Base-by-base conservation (phyloP, 2,113 vertebrate genomes). In the Alethe diademata region DNA sequence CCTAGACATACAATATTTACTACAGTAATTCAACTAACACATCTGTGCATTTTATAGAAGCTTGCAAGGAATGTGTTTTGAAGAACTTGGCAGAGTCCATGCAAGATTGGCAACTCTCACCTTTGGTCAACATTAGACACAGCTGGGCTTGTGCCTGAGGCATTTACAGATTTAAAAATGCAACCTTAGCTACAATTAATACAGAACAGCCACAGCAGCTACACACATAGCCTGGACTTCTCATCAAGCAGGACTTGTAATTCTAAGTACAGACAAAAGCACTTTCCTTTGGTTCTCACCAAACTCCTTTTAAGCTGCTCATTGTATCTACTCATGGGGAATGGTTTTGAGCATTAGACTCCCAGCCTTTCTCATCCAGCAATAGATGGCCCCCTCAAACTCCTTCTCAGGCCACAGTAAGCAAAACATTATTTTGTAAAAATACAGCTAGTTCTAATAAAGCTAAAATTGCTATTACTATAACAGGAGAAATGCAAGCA, bases 201-300 rank as follows among this genome's bases (percentile, higher is more conserved):
- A 11, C 35, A 69, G 43, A 69, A 19, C 45, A 56, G 23, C n/a
- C 67, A 40, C 17, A 61, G 78, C 31, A 86, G 19, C 40, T 38
- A 23, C 40, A 80, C 33, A 58, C 6, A 45, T 14, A 60, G 22
- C 23, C 43, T 43, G 8, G 35, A 31, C 20, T 60, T 76, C 35
- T 62, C n/a, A 64, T 4, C 14, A 54, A 24, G 3, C 0, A 0
- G 6, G 17, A 11, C 9, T 0, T 76, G 13, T 19, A 36, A 6
- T 15, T 67, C 45, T 60, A 73, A 26, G 31, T 8, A 36, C 5
- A 54, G 20, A n/a, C 8, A 86, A 50, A 74, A 62, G 2, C 14
- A 35, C 23, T 51, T 75, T 71, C 17, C 35, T 67, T 54, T 2
- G 2, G 9, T 78, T 87, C 24, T 82, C 36, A 36, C 22, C 26